These are phyloP conservation scores for Aphidoletes aphidimyza DNA, from an alignment of 2,888 invertebrate genomes.

Conservation along the genomic window DNA sequence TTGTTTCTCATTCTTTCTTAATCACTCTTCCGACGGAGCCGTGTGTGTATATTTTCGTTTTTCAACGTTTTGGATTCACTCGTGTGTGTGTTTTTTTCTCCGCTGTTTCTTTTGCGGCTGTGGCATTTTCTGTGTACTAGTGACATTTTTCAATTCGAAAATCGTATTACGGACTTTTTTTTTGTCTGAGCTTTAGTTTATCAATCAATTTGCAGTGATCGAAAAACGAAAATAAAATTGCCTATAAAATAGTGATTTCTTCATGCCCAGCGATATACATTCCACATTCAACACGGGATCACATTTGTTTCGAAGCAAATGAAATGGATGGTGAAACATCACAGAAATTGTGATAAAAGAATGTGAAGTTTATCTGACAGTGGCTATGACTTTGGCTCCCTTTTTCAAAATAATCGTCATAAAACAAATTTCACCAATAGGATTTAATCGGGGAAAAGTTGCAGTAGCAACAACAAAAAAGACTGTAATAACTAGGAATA, in stretches of 20 bases:
- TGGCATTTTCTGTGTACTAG: background rate
- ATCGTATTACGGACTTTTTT: background rate
- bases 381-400: too few relatives aligned
- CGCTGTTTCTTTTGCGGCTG: background rate
- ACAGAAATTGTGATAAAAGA: too few relatives aligned
- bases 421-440: too few relatives aligned
- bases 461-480: too few relatives aligned
- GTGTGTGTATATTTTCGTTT: conserved; percentile 8
- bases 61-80: background rate
- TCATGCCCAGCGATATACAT: background rate
- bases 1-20: conserved; percentile 37
- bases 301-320: too few relatives aligned
- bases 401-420: too few relatives aligned
- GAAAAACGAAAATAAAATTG: background rate
- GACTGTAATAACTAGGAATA: too few relatives aligned
- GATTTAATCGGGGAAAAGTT: too few relatives aligned
- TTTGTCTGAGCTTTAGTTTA: background rate
- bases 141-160: background rate
- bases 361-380: too few relatives aligned
- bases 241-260: background rate
- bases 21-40: background rate
- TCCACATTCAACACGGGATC: too few relatives aligned
- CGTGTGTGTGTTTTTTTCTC: too few relatives aligned
- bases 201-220: background rate
- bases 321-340: too few relatives aligned